Base-by-base conservation (phyloP, 2,888 invertebrate genomes). In the Tachina grossa region DNA sequence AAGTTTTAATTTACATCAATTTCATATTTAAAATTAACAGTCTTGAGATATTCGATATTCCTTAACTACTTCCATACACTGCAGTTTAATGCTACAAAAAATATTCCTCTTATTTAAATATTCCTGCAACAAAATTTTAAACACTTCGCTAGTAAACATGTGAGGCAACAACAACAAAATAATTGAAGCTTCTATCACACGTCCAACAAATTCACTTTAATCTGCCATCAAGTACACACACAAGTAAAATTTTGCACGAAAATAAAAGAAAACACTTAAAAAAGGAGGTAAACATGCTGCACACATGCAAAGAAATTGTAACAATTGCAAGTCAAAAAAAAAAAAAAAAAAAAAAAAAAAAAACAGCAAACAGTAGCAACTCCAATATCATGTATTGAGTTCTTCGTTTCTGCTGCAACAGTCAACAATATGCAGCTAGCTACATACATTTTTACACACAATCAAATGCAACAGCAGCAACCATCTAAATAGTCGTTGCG, bases 381-480 rank as follows among this genome's bases (percentile, higher is more conserved):
- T 39, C 22, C 22, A 81, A 65, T 61, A 68, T 51, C 59, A 69
- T 49, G 39, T 65, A 51, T 11, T 41, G 31, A 49, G 19, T 69
- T 11, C 1, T 51, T n/a, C n/a, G 13, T 9, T 49, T 8, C 19
- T 41, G 47, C 49, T 6, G 11, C 59, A 59, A 22, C 16, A 51
- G 57, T 22, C 61, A 69, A 43, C 55, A 41, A 19, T 41, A 16
- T 53, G 14, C 47, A 75, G 9, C 59, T 68, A n/a, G n/a, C n/a
- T n/a, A n/a, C n/a, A n/a, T n/a, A 61, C 47, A 72, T 68, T 57
- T 71, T 6, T 31, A 68, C 0, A 45, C 47, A 76, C 68, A 76
- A 83, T 45, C 69, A 84, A 69, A 59, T 72, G 63, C 71, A 80
- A 39, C 69, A 69, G 66, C 57, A 83, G 31, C 57, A 83, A 31